Evolutionary conservation across 2,888 invertebrate genomes (phyloP).

Genomic region (Norana najaformis): DNA sequence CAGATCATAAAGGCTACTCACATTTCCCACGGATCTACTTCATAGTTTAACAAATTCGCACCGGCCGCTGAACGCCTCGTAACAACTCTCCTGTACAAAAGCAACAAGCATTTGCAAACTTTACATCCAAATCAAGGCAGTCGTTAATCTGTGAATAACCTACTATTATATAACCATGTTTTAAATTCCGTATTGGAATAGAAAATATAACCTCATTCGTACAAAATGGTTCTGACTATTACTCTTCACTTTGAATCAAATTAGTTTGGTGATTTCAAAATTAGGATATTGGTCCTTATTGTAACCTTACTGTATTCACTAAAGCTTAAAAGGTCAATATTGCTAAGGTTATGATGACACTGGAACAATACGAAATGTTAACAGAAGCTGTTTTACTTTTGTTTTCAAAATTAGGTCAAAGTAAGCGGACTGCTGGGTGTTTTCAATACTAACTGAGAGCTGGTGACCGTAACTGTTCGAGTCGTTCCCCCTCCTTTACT

Average conservation of each 20-base stretch:
- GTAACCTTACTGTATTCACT: too few species aligned
- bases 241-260: too few species aligned
- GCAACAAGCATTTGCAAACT: neutral
- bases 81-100: neutral
- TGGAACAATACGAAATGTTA: neutral
- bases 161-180: too few species aligned
- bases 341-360: neutral
- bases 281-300: too few species aligned
- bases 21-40: slow-evolving; percentile 19
- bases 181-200: neutral
- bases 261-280: neutral
- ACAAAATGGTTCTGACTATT: neutral
- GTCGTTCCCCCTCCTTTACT: neutral
- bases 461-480: neutral
- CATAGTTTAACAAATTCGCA: neutral
- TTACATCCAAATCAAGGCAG: too few species aligned
- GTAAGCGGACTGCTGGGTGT: neutral
- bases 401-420: neutral
- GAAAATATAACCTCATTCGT: neutral
- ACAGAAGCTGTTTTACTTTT: neutral
- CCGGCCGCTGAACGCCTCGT: neutral
- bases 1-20: slow-evolving; percentile 4
- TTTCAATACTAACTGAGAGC: neutral
- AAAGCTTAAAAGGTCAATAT: neutral
- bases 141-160: too few species aligned